Evolutionary conservation across 2,888 invertebrate genomes (phyloP).

Genomic region (Limenitis camilla): DNA sequence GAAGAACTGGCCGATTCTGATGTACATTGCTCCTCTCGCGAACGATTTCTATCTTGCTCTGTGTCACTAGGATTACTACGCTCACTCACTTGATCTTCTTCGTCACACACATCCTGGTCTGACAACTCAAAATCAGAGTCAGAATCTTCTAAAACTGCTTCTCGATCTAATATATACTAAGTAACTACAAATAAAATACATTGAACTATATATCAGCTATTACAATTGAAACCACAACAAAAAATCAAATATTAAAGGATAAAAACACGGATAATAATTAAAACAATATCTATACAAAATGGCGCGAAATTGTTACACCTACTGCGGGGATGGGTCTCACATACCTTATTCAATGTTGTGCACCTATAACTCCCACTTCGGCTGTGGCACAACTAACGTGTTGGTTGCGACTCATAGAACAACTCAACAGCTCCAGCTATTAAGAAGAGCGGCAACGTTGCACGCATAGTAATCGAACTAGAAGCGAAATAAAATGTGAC

Average conservation of each 20-base stretch:
- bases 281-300: slow-evolving; percentile 14
- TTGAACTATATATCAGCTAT: slow-evolving; percentile 14
- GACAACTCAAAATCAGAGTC: no score
- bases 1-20: no score
- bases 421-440: slow-evolving; percentile 18
- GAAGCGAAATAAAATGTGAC: slow-evolving; percentile 7
- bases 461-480: background rate
- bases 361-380: slow-evolving; percentile 18
- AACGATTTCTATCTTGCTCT: no score
- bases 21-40: no score
- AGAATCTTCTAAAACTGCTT: slow-evolving; percentile 11
- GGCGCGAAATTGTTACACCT: slow-evolving; percentile 13
- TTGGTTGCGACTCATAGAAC: slow-evolving; percentile 16
- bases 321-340: slow-evolving; percentile 19
- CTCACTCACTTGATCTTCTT: no score
- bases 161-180: slow-evolving; percentile 9
- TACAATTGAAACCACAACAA: slow-evolving; percentile 9
- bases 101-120: no score
- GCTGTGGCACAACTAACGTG: slow-evolving; percentile 15
- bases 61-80: no score
- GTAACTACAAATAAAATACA: slow-evolving; percentile 13
- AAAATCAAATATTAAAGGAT: slow-evolving; percentile 5
- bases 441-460: slow-evolving; percentile 15
- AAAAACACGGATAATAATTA: slow-evolving; percentile 7
- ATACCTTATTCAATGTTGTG: slow-evolving; percentile 15